These are phyloP conservation scores for pig (Sus scrofa) DNA, from an alignment of 2,113 vertebrate genomes.

Conservation along the genomic window DNA sequence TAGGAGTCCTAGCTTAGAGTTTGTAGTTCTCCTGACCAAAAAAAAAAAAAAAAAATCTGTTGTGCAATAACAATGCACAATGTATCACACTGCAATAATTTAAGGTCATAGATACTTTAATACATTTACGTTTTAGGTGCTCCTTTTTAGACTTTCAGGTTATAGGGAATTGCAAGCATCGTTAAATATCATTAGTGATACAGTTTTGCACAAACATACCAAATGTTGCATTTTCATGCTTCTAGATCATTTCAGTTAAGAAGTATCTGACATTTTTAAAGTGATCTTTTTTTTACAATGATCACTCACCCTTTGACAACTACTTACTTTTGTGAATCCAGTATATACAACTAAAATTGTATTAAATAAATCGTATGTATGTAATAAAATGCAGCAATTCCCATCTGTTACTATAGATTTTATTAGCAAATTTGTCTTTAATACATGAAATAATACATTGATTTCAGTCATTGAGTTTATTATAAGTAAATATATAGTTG, in stretches of 20 bases:
- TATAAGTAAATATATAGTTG: not conserved
- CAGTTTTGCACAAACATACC: not conserved
- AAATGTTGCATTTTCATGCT: not conserved
- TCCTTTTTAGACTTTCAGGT: constrained; percentile 1
- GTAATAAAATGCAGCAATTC: not conserved
- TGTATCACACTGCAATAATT: not conserved
- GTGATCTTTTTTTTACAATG: not conserved
- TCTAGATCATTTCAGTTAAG: not conserved
- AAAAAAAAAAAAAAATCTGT: not conserved
- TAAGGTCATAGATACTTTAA: not conserved
- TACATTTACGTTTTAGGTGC: not conserved
- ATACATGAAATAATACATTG: not conserved
- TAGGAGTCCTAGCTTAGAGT: not conserved
- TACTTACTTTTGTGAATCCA: not conserved
- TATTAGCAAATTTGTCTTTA: not conserved
- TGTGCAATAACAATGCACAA: not conserved
- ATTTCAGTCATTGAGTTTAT: not conserved
- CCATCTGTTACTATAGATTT: not conserved
- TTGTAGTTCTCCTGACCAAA: not conserved
- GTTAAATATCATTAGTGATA: not conserved
- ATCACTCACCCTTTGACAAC: not conserved
- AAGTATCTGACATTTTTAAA: constrained; percentile 14
- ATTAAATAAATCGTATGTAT: not conserved
- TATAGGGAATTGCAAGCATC: not conserved
- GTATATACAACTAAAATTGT: not conserved